Conservation (phyloP, 2,888 invertebrate species). For the Oasisia sp. region DNA sequence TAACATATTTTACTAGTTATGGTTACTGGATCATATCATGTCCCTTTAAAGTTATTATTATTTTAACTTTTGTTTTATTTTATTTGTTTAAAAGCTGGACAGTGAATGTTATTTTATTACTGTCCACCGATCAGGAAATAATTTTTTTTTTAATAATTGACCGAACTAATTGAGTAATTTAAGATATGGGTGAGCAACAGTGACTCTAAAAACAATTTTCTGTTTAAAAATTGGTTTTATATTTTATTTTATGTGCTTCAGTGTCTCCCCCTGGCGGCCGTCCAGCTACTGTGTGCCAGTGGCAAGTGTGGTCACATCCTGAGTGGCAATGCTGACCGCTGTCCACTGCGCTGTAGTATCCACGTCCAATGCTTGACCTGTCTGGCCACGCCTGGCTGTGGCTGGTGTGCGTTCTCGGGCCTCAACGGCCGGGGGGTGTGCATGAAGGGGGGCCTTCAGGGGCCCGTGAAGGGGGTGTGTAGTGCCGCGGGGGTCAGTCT, state of each 20-base stretch:
- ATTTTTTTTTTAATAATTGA: too few relatives aligned
- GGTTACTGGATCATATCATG: too few relatives aligned
- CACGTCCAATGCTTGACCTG: conserved; percentile 89
- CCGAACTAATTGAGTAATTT: too few relatives aligned
- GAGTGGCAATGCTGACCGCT: conserved; percentile 73
- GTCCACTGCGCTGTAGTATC: conserved; percentile 85
- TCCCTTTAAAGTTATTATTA: not conserved
- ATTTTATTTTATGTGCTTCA: conserved; percentile 47
- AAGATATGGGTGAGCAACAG: too few relatives aligned
- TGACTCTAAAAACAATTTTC: too few relatives aligned
- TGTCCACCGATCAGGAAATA: not conserved
- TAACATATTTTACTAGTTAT: not conserved
- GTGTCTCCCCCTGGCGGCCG: conserved; percentile 88
- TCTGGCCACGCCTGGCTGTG: conserved; percentile 87
- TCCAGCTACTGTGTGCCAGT: conserved; percentile 87
- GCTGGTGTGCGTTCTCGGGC: conserved; percentile 84
- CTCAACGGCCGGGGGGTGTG: conserved; percentile 78
- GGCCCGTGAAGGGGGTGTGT: conserved; percentile 63
- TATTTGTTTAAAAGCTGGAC: not conserved
- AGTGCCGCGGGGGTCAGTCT: conserved; percentile 42
- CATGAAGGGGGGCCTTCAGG: conserved; percentile 81
- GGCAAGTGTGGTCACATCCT: conserved; percentile 84
- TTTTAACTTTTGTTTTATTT: not conserved
- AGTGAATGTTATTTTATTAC: not conserved
- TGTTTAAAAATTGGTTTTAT: too few relatives aligned